Percentiles rank a stretch among this genome's conserved stretches.
Conservation (phyloP, 1,140 invertebrate species). For the Agrilus planipennis region DNA sequence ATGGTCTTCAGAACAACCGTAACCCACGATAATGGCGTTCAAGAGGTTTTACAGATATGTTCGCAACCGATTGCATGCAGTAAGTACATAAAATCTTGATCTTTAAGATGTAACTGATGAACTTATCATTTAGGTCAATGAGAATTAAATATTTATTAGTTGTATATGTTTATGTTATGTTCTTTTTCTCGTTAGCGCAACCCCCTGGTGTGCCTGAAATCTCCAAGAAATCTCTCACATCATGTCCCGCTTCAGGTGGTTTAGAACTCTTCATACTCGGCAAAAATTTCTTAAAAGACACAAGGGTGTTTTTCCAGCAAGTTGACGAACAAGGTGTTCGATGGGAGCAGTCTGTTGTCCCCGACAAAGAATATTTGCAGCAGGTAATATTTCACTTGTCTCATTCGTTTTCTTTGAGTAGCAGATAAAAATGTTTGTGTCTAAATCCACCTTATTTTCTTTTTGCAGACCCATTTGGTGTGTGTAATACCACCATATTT, state of each 20-base stretch:
- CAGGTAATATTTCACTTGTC: conserved; percentile 40
- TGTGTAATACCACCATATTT: conserved; percentile 78
- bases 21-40: conserved; percentile 55
- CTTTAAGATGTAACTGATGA: no score
- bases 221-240: conserved; percentile 78
- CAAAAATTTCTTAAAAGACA: conserved; percentile 94
- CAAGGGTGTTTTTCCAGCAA: conserved; percentile 74
- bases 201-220: conserved; percentile 93
- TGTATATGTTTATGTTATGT: not conserved
- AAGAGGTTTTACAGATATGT: conserved; percentile 80
- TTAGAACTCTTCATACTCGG: conserved; percentile 89
- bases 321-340: conserved; percentile 37
- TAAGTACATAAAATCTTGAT: no score
- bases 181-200: conserved; percentile 55
- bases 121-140: no score
- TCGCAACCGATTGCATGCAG: conserved; percentile 93
- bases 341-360: conserved; percentile 67
- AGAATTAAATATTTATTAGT: no score
- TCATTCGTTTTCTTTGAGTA: not conserved
- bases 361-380: conserved; percentile 75
- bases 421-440: not conserved
- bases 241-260: conserved; percentile 68
- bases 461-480: conserved; percentile 79
- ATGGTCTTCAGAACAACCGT: conserved; percentile 86
- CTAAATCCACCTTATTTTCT: conserved; percentile 11